Base-by-base conservation (phyloP, 2,888 invertebrate species). In the Agrotis segetum region DNA sequence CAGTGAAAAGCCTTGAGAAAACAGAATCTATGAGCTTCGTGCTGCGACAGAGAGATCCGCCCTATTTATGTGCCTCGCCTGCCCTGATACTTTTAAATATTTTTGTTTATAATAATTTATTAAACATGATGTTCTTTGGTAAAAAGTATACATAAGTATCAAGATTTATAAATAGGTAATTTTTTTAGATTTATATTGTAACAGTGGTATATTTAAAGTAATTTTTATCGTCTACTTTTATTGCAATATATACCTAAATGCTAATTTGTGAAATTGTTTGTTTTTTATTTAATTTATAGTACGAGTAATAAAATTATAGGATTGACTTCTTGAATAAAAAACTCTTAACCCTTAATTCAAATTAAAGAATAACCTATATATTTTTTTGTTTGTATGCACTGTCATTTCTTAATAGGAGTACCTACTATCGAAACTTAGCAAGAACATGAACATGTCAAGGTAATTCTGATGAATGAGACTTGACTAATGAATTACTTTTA, bases 141-240 rank as follows among this genome's bases (percentile, higher is more conserved):
- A 62, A 71, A 53, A 11, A 24, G 47, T 81, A 63, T 76, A 79
- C 71, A 76, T 81, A 67, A 65, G 71, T 79, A 71, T 71, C n/a
- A 81, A 71, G 67, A 71, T 71, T 14, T 56, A 59, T 62, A 49
- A 62, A 17, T 76, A 80, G 81, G 76, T 64, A 47, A 11, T 67
- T 47, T 69, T 64, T 70, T 61, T 79, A 80, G 24, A 53, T 61
- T 53, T 61, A 21, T 47, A 46, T 55, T 79, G 24, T 49, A 49
- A 58, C 17, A 67, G n/a, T 49, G 19, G 56, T 44, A 65, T 52
- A 46, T 69, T 17, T 55, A 44, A 77, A 62, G 9, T 21, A 9
- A 16, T 53, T 53, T 78, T 61, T 78, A 19, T 53, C n/a, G 17
- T 55, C n/a, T 34, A 44, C 29, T 59, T 64, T 55, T 46, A 50